Evolutionary conservation across 2,113 vertebrate species (phyloP), one percentile per base, ranked within the genome.

Genomic region (Coracopsis vasa): DNA sequence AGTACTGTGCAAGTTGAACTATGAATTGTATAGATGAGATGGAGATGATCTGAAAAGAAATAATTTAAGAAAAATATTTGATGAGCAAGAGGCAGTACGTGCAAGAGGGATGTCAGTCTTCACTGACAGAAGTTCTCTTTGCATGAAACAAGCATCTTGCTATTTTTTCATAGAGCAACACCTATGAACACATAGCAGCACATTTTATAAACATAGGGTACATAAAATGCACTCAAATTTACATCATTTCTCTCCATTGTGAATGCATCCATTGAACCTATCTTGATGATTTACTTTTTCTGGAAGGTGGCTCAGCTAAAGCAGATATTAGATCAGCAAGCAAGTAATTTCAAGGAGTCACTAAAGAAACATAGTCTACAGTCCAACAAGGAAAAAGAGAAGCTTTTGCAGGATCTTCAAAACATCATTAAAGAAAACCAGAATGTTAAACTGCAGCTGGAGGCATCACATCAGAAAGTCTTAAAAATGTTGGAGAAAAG

Each of bases 381-480:
- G 29, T 97, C 97, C 13, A 97, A 97, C 83, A 97, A 96, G 11
- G 99, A 99, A 95, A 98, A 98, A 95, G 98, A 99, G 88, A 98
- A 94, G 81, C 98, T 99, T 96, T 98, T 97, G 96, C 98, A 97
- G 45, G 98, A 99, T 95, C 98, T 99, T 85, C 98, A 99, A 94
- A 98, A 98, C 21, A 98, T 95, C 24, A 94, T 97, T 73, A 98
- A 98, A 94, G 98, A 99, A 96, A 99, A 98, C 95, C 98, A 98
- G 95, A 98, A 98, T 29, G 91, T 97, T 81, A 98, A 97, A 87
- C 97, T 94, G 8, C 98, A 98, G 83, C 97, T 98, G 24, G 97
- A 98, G 73, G 93, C 96, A 11, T 96, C 97, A 25, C 97, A 98
- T 80, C 97, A 98, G 74, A 97, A 96, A 84, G 97, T 97, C 65